phyloP scores from a whole-genome alignment of 30 jellyfish, hydroid and myxozoan species.

The Chrysaora quinquecirrha region DNA sequence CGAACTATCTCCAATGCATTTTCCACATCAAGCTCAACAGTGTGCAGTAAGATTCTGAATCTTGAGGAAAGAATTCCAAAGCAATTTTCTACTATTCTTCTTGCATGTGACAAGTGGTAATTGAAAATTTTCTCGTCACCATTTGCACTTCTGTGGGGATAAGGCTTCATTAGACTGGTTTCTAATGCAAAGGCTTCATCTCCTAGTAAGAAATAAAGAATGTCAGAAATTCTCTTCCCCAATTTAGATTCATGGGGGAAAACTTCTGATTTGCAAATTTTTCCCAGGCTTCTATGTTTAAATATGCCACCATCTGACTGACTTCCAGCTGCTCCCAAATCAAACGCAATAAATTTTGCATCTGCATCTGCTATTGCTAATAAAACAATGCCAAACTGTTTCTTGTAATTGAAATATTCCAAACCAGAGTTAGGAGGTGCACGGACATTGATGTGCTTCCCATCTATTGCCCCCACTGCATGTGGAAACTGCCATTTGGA shows the following conservation, averaged over 20 bases:
- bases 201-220: slow-evolving; percentile 4
- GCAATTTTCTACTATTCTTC: slow-evolving; percentile 24
- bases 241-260: slow-evolving; percentile 7
- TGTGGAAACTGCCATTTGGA: slow-evolving; percentile 60
- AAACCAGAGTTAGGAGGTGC: slow-evolving; percentile 31
- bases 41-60: slow-evolving; percentile 20
- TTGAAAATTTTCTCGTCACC: slow-evolving; percentile 22
- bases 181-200: slow-evolving; percentile 36
- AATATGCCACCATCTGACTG: slow-evolving; percentile 54
- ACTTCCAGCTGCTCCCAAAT: slow-evolving; percentile 60
- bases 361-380: slow-evolving; percentile 41
- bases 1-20: slow-evolving; percentile 31
- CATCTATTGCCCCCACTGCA: slow-evolving; percentile 65
- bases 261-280: slow-evolving; percentile 9
- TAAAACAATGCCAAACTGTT: slow-evolving; percentile 30
- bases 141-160: slow-evolving; percentile 35
- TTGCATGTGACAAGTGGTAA: slow-evolving; percentile 17
- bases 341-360: slow-evolving; percentile 35
- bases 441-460: slow-evolving; percentile 24
- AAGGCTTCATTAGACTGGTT: slow-evolving; percentile 19
- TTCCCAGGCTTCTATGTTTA: slow-evolving; percentile 16
- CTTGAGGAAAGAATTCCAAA: slow-evolving; percentile 28
- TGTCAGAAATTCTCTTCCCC: slow-evolving; percentile 15
- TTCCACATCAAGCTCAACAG: slow-evolving; percentile 26
- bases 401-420: slow-evolving; percentile 56